These are phyloP conservation scores for Drosophila baimaii DNA, from an alignment of 1,140 invertebrate genomes.

Conservation along the genomic window DNA sequence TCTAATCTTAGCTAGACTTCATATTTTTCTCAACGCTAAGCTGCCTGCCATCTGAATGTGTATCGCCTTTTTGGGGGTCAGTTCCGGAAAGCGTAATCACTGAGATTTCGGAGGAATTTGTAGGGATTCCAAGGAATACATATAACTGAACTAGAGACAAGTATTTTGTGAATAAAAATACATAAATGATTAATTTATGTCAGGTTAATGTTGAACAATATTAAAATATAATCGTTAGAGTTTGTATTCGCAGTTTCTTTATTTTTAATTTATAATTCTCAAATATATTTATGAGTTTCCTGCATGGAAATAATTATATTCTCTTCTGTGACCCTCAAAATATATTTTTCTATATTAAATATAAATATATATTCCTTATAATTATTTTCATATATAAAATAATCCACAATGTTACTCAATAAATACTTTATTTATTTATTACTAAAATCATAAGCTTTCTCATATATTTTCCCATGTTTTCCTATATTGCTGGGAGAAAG, in stretches of 20 bases:
- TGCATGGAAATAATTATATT: too few relatives aligned
- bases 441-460: too few relatives aligned
- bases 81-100: constrained; percentile 21
- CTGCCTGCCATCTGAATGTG: constrained; percentile 71
- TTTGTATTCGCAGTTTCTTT: too few relatives aligned
- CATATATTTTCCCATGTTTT: neutral
- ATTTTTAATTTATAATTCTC: too few relatives aligned
- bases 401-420: too few relatives aligned
- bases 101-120: neutral
- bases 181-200: too few relatives aligned
- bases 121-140: neutral
- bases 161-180: neutral
- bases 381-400: too few relatives aligned
- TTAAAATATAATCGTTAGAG: too few relatives aligned
- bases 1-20: constrained; percentile 80
- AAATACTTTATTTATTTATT: too few relatives aligned
- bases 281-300: neutral
- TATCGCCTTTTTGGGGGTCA: constrained; percentile 5
- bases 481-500: neutral
- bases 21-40: constrained; percentile 80
- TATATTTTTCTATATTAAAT: too few relatives aligned
- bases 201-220: too few relatives aligned
- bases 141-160: neutral
- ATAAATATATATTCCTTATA: neutral
- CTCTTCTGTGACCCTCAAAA: too few relatives aligned